These are phyloP conservation scores for Leptothorax acervorum DNA, from an alignment of 2,888 invertebrate species.

Conservation along the genomic window DNA sequence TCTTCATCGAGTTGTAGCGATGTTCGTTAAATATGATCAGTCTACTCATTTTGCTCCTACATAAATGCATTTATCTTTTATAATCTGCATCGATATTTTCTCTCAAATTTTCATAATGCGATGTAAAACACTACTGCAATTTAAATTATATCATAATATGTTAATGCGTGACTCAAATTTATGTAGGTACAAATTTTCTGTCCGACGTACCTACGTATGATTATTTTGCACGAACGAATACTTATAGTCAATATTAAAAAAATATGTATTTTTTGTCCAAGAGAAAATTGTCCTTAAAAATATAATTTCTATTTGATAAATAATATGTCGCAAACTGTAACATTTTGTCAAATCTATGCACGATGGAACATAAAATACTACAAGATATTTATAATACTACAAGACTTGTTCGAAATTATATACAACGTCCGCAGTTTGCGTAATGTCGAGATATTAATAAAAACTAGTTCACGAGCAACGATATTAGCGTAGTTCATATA, in stretches of 20 bases:
- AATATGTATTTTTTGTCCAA: background rate
- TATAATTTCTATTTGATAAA: background rate
- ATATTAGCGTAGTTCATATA: slow-evolving; percentile 39
- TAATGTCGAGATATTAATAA: slow-evolving; percentile 36
- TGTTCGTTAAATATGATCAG: background rate
- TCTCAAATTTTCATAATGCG: background rate
- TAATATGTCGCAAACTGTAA: background rate
- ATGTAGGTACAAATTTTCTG: background rate
- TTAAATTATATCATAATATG: background rate
- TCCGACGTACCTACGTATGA: too few relatives aligned
- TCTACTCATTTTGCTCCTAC: background rate
- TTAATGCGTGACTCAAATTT: background rate
- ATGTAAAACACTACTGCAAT: background rate
- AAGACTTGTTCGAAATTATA: slow-evolving; percentile 23
- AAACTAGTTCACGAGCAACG: slow-evolving; percentile 37
- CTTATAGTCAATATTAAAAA: background rate
- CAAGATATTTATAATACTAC: background rate
- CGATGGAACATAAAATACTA: background rate
- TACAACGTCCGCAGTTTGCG: background rate
- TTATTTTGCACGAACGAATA: background rate
- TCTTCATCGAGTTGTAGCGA: slow-evolving; percentile 58
- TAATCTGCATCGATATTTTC: background rate
- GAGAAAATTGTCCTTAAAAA: background rate
- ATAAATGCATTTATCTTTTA: slow-evolving; percentile 26
- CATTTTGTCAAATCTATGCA: background rate